phyloP scores from a whole-genome alignment of 2,888 invertebrate species.

The Morinoia aosen region DNA sequence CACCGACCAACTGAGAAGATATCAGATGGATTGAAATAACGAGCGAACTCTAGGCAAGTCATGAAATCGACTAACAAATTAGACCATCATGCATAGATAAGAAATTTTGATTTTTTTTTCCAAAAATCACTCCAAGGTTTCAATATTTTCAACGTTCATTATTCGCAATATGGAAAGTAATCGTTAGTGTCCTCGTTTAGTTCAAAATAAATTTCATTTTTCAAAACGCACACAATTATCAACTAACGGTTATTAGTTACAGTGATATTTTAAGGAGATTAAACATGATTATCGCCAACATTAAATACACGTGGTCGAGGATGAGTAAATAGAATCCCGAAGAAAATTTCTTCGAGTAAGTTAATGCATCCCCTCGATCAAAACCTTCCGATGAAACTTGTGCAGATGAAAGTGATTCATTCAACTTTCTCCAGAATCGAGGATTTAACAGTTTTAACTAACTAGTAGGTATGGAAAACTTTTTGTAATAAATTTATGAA shows the following conservation, averaged over 20 bases:
- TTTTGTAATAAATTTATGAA: background rate
- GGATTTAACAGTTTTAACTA: background rate
- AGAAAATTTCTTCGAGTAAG: background rate
- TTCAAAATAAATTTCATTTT: background rate
- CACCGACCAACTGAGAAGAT: no score
- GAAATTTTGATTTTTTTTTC: no score
- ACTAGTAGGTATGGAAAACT: background rate
- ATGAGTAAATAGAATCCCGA: background rate
- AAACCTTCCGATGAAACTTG: background rate
- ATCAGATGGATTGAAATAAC: no score
- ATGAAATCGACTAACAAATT: no score
- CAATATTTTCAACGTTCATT: background rate
- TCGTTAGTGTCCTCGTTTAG: background rate
- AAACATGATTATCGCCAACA: background rate
- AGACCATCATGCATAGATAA: no score
- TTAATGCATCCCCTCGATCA: background rate
- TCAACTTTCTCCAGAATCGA: background rate
- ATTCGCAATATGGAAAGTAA: background rate
- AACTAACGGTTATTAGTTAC: background rate
- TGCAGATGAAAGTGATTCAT: background rate
- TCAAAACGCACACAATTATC: background rate
- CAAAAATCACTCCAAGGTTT: background rate
- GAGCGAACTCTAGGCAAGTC: no score
- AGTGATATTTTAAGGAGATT: background rate
- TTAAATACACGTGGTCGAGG: background rate